These are phyloP conservation scores for Macrosoma leucophasiata DNA, from an alignment of 2,888 invertebrate species.

Conservation along the genomic window DNA sequence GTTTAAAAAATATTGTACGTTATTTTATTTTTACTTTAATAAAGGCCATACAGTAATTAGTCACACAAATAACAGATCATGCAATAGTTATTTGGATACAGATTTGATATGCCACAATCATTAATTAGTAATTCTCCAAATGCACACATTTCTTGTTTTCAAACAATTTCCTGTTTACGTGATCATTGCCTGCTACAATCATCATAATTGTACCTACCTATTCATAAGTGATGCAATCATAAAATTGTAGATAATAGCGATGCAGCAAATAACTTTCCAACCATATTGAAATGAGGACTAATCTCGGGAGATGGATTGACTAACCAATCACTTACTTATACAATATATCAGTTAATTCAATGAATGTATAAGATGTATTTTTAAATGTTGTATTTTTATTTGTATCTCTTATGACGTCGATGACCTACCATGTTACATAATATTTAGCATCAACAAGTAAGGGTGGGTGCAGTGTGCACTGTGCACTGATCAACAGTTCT, in stretches of 20 bases:
- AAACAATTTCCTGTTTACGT: constrained; percentile 10
- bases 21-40: background rate
- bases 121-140: too few relatives aligned
- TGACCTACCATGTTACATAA: too few relatives aligned
- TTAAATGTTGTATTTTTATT: too few relatives aligned
- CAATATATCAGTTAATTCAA: constrained; percentile 11
- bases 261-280: constrained; percentile 67
- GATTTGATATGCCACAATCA: constrained; percentile 4
- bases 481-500: too few relatives aligned
- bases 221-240: constrained; percentile 37
- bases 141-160: constrained; percentile 5
- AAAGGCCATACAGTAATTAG: too few relatives aligned
- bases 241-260: constrained; percentile 52
- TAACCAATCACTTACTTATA: constrained; percentile 47
- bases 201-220: constrained; percentile 35
- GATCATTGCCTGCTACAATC: constrained; percentile 55
- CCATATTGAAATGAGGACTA: constrained; percentile 60
- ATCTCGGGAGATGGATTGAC: constrained; percentile 65
- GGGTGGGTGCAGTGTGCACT: too few relatives aligned
- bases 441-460: too few relatives aligned
- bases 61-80: too few relatives aligned
- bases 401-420: too few relatives aligned
- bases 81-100: too few relatives aligned
- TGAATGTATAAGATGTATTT: constrained; percentile 4
- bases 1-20: background rate